These are phyloP conservation scores for Holcopasites calliopsidis DNA, from an alignment of 1,140 invertebrate species.

Conservation along the genomic window DNA sequence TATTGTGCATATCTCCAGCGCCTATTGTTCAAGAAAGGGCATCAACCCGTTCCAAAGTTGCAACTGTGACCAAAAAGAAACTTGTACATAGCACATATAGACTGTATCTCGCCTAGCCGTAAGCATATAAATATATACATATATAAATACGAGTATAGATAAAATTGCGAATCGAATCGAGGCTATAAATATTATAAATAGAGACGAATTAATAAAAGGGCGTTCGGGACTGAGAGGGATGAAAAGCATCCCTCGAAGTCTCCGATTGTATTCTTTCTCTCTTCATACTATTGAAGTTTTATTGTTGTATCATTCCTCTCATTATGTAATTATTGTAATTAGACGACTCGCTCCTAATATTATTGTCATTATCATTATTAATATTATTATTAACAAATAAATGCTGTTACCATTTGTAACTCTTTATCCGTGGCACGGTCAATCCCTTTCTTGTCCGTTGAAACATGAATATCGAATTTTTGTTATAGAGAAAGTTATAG, in stretches of 20 bases:
- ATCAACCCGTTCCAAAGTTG: conserved; percentile 50
- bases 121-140: conserved; percentile 74
- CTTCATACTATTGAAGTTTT: conserved; percentile 73
- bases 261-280: conserved; percentile 68
- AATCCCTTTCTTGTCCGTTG: conserved; percentile 1
- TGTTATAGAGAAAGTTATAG: conserved; percentile 30
- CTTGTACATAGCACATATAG: conserved; percentile 75
- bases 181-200: conserved; percentile 70
- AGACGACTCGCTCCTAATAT: conserved; percentile 76
- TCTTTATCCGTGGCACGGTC: conserved; percentile 22
- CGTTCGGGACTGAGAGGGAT: conserved; percentile 8
- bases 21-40: conserved; percentile 53
- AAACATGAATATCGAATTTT: background rate
- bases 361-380: conserved; percentile 71
- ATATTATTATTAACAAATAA: conserved; percentile 76
- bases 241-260: conserved; percentile 49
- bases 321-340: conserved; percentile 80
- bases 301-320: conserved; percentile 77
- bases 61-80: conserved; percentile 73
- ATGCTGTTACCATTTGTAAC: conserved; percentile 80
- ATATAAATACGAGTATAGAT: conserved; percentile 67
- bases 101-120: conserved; percentile 68
- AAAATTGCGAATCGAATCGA: conserved; percentile 58
- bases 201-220: background rate
- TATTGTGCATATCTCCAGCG: conserved; percentile 73